Percentiles rank a stretch among this genome's conserved stretches.
Conservation (phyloP, 1,140 invertebrate genomes). For the Potamilus streckersoni region DNA sequence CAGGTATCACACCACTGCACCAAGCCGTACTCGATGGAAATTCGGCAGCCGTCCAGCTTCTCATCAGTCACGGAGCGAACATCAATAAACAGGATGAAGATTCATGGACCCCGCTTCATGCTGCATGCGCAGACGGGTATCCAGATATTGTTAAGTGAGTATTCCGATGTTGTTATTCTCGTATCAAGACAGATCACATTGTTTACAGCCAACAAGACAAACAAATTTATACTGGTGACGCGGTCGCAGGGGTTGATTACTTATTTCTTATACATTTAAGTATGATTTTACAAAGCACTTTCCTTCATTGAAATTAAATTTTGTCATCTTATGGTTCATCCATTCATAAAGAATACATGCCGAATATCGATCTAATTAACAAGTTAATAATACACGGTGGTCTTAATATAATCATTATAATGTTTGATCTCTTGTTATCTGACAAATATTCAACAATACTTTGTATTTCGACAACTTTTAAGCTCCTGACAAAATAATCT, state of each 20-base stretch:
- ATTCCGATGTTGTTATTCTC: neutral
- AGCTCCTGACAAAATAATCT: no score
- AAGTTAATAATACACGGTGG: no score
- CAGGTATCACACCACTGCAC: slow-evolving; percentile 65
- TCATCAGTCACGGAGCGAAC: slow-evolving; percentile 61
- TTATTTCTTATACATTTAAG: neutral
- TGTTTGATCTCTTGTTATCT: no score
- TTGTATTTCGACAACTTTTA: no score
- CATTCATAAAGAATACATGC: no score
- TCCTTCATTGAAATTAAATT: no score
- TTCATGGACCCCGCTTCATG: slow-evolving; percentile 65
- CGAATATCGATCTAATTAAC: no score
- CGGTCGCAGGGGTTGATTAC: neutral
- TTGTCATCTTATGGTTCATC: no score
- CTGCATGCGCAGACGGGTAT: slow-evolving; percentile 65
- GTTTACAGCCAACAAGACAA: neutral
- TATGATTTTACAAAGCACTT: no score
- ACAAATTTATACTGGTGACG: neutral
- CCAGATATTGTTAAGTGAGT: slow-evolving; percentile 60
- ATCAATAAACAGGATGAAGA: slow-evolving; percentile 66
- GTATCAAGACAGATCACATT: neutral
- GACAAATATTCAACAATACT: no score
- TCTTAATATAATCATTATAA: no score
- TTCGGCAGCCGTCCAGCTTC: slow-evolving; percentile 51
- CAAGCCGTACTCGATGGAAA: slow-evolving; percentile 66